Percentiles rank a stretch among this genome's conserved stretches.
phyloP scores from a whole-genome alignment of 2,113 vertebrate species.

The Sebastes schlegelii region DNA sequence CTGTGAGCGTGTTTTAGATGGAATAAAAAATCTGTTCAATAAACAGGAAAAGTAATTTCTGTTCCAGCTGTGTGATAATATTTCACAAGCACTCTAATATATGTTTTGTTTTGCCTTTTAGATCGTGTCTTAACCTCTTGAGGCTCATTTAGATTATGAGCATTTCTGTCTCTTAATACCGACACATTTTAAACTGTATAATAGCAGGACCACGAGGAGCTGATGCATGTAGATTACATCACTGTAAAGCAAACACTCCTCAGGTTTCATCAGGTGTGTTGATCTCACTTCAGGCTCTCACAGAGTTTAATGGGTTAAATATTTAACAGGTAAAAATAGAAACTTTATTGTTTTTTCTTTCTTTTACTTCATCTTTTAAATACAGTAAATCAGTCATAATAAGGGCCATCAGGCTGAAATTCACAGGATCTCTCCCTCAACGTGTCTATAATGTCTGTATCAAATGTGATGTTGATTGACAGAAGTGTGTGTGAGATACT shows the following conservation, averaged over 20 bases:
- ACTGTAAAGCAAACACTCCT: background rate
- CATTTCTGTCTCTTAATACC: too few species aligned
- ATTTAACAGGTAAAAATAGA: background rate
- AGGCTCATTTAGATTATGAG: background rate
- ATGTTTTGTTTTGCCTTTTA: background rate
- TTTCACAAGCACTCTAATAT: too few species aligned
- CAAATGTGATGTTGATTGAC: background rate
- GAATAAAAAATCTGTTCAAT: too few species aligned
- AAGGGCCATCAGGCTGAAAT: fast-evolving
- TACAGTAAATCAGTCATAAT: background rate
- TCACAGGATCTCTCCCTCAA: background rate
- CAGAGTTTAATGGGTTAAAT: fast-evolving
- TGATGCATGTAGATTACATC: too few species aligned
- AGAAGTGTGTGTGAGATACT: conserved; percentile 10
- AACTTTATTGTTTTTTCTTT: fast-evolving
- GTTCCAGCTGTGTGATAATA: too few species aligned
- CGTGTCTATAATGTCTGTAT: background rate
- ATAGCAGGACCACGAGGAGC: too few species aligned
- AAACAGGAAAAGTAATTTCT: too few species aligned
- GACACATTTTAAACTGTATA: too few species aligned
- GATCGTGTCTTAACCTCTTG: conserved; percentile 15
- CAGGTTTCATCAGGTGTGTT: background rate
- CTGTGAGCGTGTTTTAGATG: too few species aligned
- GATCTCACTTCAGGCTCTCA: background rate
- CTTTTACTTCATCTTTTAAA: fast-evolving